Evolutionary conservation across 2,113 vertebrate species (phyloP).

Genomic region (Neomonachus schauinslandi): DNA sequence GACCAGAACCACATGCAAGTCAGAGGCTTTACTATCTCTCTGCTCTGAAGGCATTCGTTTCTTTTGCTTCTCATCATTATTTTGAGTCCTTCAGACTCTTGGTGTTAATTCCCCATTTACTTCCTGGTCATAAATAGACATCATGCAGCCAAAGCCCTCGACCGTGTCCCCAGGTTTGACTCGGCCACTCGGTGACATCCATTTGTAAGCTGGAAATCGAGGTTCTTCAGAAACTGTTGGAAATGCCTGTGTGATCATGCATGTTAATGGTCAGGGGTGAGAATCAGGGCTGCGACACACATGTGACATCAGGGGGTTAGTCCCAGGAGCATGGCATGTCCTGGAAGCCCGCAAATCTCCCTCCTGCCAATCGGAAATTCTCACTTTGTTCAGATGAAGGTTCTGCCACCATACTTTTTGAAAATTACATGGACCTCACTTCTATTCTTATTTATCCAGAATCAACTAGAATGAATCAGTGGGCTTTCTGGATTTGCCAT

Average conservation of each 20-base stretch:
- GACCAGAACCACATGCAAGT: neutral
- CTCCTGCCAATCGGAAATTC: conserved; percentile 42
- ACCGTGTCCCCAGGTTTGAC: neutral
- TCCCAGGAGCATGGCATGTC: neutral
- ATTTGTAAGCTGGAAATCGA: conserved; percentile 31
- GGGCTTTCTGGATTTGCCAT: conserved; percentile 5
- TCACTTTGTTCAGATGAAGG: neutral
- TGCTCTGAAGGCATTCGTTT: neutral
- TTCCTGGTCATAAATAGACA: neutral
- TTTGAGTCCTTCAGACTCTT: neutral
- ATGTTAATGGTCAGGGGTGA: neutral
- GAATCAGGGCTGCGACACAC: neutral
- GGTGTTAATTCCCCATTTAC: neutral
- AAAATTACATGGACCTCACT: neutral
- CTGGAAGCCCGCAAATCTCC: conserved; percentile 23
- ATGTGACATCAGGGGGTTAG: neutral
- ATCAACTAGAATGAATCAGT: conserved; percentile 43
- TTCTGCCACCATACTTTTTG: neutral
- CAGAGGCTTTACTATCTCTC: neutral
- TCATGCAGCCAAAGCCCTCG: neutral
- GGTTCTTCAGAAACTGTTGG: neutral
- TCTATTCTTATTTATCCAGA: conserved; percentile 44
- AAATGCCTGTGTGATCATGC: neutral
- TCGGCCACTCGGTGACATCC: neutral
- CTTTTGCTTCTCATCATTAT: neutral